These are phyloP conservation scores for Phalangium opilio DNA, from an alignment of 2,888 invertebrate genomes.

Conservation along the genomic window DNA sequence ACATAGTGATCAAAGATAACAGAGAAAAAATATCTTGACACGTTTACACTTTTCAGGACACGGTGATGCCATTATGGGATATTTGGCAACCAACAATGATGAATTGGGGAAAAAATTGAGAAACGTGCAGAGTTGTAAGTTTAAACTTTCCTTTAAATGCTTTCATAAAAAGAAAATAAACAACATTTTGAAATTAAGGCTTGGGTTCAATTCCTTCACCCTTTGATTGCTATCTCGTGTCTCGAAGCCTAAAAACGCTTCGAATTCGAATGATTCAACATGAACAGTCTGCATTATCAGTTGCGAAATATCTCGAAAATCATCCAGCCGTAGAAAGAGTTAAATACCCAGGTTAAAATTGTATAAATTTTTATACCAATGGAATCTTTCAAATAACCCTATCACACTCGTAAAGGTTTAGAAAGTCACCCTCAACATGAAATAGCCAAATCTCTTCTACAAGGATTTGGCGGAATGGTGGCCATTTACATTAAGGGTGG, in stretches of 20 bases:
- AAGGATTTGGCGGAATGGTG: constrained; percentile 80
- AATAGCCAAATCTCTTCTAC: constrained; percentile 58
- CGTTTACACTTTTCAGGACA: constrained; percentile 42
- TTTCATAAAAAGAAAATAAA: too few relatives aligned
- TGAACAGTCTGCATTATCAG: constrained; percentile 52
- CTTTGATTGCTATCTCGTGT: constrained; percentile 86
- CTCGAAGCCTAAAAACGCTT: constrained; percentile 80
- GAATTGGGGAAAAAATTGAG: constrained; percentile 51
- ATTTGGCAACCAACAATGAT: constrained; percentile 55
- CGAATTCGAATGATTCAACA: constrained; percentile 81
- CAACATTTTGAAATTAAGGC: constrained; percentile 38
- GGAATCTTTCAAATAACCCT: not conserved
- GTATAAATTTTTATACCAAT: not conserved
- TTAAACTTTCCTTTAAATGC: not conserved
- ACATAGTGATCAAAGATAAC: too few relatives aligned
- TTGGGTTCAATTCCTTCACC: constrained; percentile 91
- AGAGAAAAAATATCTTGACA: too few relatives aligned
- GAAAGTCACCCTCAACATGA: constrained; percentile 72
- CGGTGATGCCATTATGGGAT: constrained; percentile 95
- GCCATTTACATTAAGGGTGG: constrained; percentile 56
- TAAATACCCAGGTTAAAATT: constrained; percentile 31
- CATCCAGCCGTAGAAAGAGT: constrained; percentile 67
- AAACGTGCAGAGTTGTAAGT: constrained; percentile 57
- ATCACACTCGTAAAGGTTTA: constrained; percentile 36
- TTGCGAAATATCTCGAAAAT: constrained; percentile 63